Evolutionary conservation across 2,888 invertebrate species (phyloP), one percentile per base, ranked within the genome.

Genomic region (Hirudinaria manillensis): DNA sequence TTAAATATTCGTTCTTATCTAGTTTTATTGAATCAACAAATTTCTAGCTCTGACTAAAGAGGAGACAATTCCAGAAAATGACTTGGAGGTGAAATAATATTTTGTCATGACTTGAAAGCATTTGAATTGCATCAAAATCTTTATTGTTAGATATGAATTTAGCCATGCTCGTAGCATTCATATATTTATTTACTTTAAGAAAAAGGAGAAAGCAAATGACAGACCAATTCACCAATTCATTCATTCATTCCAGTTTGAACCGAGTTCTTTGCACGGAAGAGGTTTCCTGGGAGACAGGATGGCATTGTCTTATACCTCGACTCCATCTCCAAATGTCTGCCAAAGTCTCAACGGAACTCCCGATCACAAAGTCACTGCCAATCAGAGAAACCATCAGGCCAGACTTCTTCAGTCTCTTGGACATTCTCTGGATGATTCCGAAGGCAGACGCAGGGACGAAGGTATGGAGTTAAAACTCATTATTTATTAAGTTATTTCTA

Each of bases 311-410:
- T 68, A 34, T 24, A 29, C 68, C 36, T 55, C 32, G 19, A 19
- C 55, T 32, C 76, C 76, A 27, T 76, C 78, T 7, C 78, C 79
- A 32, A 78, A 76, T 32, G 78, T 78, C 53, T 79, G 76, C 78
- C 78, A 77, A 74, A 79, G 79, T 34, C 79, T 78, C 71, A 79
- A 79, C 72, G 78, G 77, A 24, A 79, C 79, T 19, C 79, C 79
- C 10, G 77, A 79, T 51, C 79, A 65, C 65, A 27, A 56, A 24
- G 24, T 34, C 32, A 13, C 0, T 36, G 13, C 29, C n/a, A 51
- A 24, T 51, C 72, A 55, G n/a, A 61, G 61, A 36, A 27, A 61
- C n/a, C 68, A 68, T 32, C 68, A 29, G 13, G 6, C n/a, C 34
- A 61, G 29, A 24, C 68, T 68, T n/a, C 32, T 68, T 36, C 68